Base-by-base conservation (phyloP, 2,113 vertebrate genomes). In the Colossoma macropomum region DNA sequence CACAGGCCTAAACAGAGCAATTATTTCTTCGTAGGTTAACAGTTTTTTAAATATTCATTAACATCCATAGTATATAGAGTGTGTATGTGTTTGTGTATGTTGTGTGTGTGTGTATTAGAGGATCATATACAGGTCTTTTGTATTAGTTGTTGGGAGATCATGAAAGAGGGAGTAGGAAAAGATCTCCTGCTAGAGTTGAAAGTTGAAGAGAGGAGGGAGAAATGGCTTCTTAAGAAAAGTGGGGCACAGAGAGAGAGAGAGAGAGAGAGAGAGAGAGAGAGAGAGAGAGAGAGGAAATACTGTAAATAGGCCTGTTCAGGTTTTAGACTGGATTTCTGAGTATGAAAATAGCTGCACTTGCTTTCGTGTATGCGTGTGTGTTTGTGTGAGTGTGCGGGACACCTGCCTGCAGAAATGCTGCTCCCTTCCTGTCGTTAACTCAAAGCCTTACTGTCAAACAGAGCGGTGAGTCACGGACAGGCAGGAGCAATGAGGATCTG, bases 321-420 rank as follows among this genome's bases (percentile, higher is more conserved):
- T 38, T 34, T 30, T 68, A 68, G 12, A 68, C 30, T 19, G 27
- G 12, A 15, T 41, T 70, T 70, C 2, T 4, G 41, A 41, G 28
- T 71, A 28, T 12, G 85, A 81, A 84, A 86, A 81, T 80, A 62
- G 76, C 75, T 72, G 83, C 45, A 77, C 85, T 87, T 71, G 56
- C 82, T 86, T 78, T 59, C 5, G 52, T 34, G 73, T 56, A 21
- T 27, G 71, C 16, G 25, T 56, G 16, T 32, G 27, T 12, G 63
- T 77, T 48, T 19, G 72, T 23, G 73, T 56, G 50, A 3, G 52
- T 19, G 6, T 34, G 30, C 23, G n/a, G 21, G 28, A 82, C 71
- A 68, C 48, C 16, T 38, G 32, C 52, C 13, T 45, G 48, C 1
- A 54, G 32, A 54, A 80, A 48, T 50, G 38, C 13, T 25, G 25